Evolutionary conservation across 1,140 invertebrate genomes (phyloP), one percentile per base, ranked within the genome.

Genomic region (Euborellia annulipes): DNA sequence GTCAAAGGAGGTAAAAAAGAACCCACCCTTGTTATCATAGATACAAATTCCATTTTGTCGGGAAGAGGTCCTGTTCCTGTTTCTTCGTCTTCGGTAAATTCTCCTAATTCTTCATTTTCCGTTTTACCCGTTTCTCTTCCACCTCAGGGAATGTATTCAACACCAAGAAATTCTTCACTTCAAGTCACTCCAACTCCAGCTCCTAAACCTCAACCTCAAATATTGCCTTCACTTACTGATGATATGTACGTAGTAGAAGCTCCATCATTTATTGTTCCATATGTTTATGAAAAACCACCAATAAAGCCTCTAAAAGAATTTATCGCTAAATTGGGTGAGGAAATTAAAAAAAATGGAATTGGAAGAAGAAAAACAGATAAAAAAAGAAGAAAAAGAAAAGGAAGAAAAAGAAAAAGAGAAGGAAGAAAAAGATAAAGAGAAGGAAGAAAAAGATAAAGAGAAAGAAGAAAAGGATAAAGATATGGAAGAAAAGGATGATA

Each of bases 221-320:
- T 85, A 42, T 60, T 85, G 48, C 81, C 84, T 0, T 78, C 82
- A 3, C 65, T 89, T 3, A 87, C 84, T 3, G 85, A 91, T 59
- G 84, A 88, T 54, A 88, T 88, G 79, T 89, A 82, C 63, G 84
- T 89, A 1, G 79, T 90, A 7, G 85, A 91, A 64, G 85, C 85
- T 18, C 86, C 86, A 3, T 89, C 85, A 11, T 89, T 91, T 57
- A 87, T 91, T 57, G 83, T 90, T 51, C 86, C 86, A 34, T 90
- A 89, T 62, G 84, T 91, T n/a, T 89, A 87, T 61, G 84, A 89
- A 63, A 87, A 88, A 61, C 82, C 83, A 3, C 82, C 85, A 0
- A 61, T 82, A 6, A 79, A 81, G 55, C 76, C 76, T 36, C 69
- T 90, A 38, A 83, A 79, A 59, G 75, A 82, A 50, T 83, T 82